phyloP scores from a whole-genome alignment of 2,113 vertebrate species.

The Entosphenus tridentatus region DNA sequence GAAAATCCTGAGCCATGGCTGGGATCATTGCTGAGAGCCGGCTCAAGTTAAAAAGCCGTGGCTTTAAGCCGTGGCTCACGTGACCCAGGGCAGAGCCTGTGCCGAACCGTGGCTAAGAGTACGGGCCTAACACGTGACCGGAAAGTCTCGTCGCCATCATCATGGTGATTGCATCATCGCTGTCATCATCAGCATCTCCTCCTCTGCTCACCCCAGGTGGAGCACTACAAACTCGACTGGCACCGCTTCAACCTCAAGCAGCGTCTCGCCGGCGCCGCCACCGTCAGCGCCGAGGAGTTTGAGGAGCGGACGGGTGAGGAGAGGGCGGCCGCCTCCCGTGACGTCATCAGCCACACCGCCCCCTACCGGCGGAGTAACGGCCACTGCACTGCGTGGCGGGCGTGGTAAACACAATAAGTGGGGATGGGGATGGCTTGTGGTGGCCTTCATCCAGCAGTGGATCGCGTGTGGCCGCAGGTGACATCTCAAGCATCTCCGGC shows the following conservation, averaged over 20 bases:
- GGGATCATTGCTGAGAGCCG: background rate
- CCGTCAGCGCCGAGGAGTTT: conserved; percentile 40
- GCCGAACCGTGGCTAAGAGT: background rate
- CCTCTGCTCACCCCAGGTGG: conserved; percentile 25
- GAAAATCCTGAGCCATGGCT: background rate
- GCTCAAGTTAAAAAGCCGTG: background rate
- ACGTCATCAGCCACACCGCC: too few species aligned
- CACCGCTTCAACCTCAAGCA: conserved; percentile 82
- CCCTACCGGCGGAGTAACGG: too few species aligned
- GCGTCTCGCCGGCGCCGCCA: conserved; percentile 25
- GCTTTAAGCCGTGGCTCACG: background rate
- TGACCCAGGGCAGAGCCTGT: background rate
- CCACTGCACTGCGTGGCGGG: too few species aligned
- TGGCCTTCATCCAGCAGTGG: too few species aligned
- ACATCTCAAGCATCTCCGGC: conserved; percentile 79
- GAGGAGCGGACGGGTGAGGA: conserved; percentile 45
- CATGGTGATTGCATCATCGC: background rate
- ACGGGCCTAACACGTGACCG: background rate
- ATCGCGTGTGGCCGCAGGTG: conserved; percentile 24
- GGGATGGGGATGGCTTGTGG: too few species aligned
- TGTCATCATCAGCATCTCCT: background rate
- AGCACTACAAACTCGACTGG: conserved; percentile 86
- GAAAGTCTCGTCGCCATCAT: too few species aligned
- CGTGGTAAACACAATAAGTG: too few species aligned
- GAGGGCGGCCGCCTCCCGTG: background rate